Conservation (phyloP, 2,113 vertebrate species). For the Isichthys henryi region DNA sequence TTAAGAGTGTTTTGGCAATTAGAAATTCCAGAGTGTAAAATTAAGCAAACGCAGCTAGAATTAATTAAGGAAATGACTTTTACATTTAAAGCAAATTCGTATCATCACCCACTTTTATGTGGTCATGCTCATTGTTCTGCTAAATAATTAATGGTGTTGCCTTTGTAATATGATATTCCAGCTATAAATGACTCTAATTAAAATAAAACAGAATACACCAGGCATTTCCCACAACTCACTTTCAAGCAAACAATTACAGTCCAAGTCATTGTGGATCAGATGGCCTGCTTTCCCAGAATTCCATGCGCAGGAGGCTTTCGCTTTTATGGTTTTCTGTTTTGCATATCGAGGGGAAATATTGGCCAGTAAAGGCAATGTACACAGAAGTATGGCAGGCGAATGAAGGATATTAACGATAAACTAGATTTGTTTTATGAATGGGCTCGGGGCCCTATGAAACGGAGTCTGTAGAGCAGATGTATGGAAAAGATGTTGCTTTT, state of each 20-base stretch:
- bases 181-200: conserved; percentile 7
- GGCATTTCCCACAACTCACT: not conserved
- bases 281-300: not conserved
- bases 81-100: conserved; percentile 4
- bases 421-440: not conserved
- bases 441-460: not conserved
- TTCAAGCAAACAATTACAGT: not conserved
- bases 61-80: not conserved
- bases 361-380: not conserved
- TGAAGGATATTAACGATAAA: not conserved
- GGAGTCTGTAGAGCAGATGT: not conserved
- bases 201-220: not conserved
- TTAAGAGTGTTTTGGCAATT: not conserved
- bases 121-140: not conserved
- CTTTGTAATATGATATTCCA: not conserved
- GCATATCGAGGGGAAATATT: not conserved
- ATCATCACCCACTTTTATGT: not conserved
- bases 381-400: not conserved
- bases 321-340: not conserved
- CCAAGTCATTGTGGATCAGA: not conserved
- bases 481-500: not conserved
- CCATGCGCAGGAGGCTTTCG: not conserved
- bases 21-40: conserved; percentile 4
- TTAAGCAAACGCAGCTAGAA: not conserved
- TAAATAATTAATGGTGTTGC: conserved; percentile 14